Conservation (phyloP, 2,888 invertebrate genomes). For the Tuberolachnus salignus region DNA sequence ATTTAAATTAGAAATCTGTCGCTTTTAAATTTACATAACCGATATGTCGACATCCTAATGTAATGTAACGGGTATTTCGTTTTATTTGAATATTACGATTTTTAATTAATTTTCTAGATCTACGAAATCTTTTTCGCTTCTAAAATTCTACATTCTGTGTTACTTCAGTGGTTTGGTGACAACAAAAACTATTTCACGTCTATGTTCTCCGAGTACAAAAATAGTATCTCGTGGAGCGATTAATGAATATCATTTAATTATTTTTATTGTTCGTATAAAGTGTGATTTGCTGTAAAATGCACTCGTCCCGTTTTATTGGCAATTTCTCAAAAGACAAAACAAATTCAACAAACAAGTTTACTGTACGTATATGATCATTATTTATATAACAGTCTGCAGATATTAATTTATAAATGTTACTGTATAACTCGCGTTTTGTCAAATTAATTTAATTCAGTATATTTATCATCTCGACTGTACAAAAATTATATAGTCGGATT, state of each 20-base stretch:
- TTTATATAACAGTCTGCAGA: not conserved
- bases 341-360: slow-evolving; percentile 5
- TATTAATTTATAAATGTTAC: no score
- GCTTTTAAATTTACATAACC: no score
- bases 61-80: no score
- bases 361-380: slow-evolving; percentile 15
- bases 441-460: not conserved
- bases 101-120: no score
- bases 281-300: slow-evolving; percentile 44
- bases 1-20: no score
- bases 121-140: not conserved
- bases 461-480: not conserved
- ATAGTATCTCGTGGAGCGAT: slow-evolving; percentile 7
- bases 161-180: not conserved
- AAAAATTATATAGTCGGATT: not conserved
- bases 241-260: slow-evolving; percentile 30
- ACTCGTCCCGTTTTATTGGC: slow-evolving; percentile 21
- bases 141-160: not conserved
- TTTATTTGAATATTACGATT: no score
- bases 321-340: slow-evolving; percentile 22
- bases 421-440: not conserved
- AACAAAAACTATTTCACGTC: not conserved
- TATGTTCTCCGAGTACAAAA: slow-evolving; percentile 10
- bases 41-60: no score
- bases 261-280: slow-evolving; percentile 36